Base-by-base conservation (phyloP, 2,797 vertebrate species). In the Siniperca scherzeri region DNA sequence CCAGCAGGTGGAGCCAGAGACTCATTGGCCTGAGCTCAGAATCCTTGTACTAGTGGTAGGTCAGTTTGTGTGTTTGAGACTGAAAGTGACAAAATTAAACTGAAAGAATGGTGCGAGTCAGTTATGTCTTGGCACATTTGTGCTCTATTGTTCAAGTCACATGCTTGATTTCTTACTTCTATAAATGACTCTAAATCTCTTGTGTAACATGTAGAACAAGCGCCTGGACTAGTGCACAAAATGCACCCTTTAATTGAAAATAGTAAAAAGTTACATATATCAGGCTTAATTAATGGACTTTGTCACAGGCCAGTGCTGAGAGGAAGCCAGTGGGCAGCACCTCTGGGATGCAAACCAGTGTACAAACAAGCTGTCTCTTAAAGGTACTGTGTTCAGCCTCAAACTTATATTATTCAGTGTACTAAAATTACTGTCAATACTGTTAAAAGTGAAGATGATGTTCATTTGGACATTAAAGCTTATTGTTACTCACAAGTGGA, bases 1-100 rank as follows among this genome's bases (percentile, higher is more conserved):
- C 44, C 96, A 94, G 62, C 97, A 98, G 88, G 96, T 99, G 91
- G 97, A 94, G 68, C 94, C 97, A 0, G 97, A 99, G 87, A 96
- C 91, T 0, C 97, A 99, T 73, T 99, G 98, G 98, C 97, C 97
- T 0, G 96, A 98, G 75, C 96, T 99, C 84, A 94, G 97, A 7
- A 89, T 98, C 70, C 96, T 99, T 8, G 86, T 99, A 4, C 90
- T 99, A 1, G 98, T 99, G 97, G 98, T 99, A 92, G 93, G 97
- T 94, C 57, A 46, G 30, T 81, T 16, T 80, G 4, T 62, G 36
- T 60, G 16, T 52, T 14, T 55, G 7, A 59, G 21, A 65, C 7
- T 33, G 1, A 64, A 61, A 67, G 33, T 7, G 55, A 46, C 40
- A n/a, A 48, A 42, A 22, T 52, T 21, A 75, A 25, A 44, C 40